phyloP scores from a whole-genome alignment of 2,113 vertebrate genomes.

The Pongo pygmaeus region DNA sequence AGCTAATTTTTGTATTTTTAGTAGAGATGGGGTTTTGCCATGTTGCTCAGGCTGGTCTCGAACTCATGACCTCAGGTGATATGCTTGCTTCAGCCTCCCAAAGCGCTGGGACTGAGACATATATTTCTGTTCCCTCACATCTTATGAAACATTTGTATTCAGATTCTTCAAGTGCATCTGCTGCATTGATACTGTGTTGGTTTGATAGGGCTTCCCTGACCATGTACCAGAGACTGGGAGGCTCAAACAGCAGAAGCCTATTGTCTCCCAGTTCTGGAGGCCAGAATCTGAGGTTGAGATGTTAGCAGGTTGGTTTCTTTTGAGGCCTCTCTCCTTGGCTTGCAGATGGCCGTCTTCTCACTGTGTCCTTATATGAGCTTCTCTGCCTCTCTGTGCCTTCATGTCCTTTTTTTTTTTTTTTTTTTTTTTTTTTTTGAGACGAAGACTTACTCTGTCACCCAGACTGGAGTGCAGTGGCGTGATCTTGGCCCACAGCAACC shows the following conservation, averaged over 20 bases:
- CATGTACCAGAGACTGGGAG: neutral
- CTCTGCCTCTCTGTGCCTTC: neutral
- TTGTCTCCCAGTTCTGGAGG: neutral
- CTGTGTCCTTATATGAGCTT: neutral
- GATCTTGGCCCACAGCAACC: no score
- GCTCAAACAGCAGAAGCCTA: neutral
- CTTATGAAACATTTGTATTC: neutral
- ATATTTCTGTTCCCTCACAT: neutral
- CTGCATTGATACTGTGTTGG: neutral
- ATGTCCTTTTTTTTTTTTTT: no score
- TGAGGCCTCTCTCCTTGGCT: neutral
- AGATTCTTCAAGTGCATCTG: no score
- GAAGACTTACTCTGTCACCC: no score
- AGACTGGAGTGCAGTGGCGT: no score
- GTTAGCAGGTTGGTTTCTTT: neutral
- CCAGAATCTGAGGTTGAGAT: no score
- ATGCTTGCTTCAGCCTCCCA: no score
- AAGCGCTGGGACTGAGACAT: neutral
- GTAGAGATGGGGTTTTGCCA: no score
- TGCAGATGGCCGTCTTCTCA: neutral
- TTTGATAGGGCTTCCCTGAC: neutral
- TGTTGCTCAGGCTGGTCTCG: no score
- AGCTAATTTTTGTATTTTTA: no score
- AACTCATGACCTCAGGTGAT: no score
- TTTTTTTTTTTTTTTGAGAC: no score